A percentile compares a stretch with the other conserved stretches of the same genome.
Conservation (phyloP, 2,797 vertebrate genomes). For the Eulemur rubriventer region DNA sequence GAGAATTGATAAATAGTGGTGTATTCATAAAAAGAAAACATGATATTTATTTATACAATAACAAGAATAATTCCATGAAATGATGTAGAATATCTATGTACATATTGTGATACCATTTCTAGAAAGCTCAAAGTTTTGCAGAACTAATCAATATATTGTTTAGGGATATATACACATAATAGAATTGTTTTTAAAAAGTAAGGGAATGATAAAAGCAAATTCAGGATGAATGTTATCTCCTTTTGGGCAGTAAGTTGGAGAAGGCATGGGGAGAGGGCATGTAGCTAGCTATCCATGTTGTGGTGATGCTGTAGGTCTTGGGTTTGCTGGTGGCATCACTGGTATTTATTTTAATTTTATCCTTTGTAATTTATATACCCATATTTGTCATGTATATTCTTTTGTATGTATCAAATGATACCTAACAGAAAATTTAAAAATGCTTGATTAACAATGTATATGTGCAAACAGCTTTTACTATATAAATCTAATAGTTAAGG, state of each 20-base stretch:
- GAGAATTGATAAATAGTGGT: background rate
- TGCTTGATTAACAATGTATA: background rate
- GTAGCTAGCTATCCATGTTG: background rate
- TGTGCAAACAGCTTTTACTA: background rate
- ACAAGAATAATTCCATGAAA: background rate
- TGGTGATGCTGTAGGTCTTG: accelerated
- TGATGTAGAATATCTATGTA: background rate
- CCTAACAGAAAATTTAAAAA: background rate
- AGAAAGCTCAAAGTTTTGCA: background rate
- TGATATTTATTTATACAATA: background rate
- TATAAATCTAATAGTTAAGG: background rate
- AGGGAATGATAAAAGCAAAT: background rate
- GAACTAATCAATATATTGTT: background rate
- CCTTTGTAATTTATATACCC: background rate
- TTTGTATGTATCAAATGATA: background rate
- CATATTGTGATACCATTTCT: background rate
- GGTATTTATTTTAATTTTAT: background rate
- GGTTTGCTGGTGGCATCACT: background rate
- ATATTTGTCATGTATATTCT: background rate
- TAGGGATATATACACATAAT: background rate
- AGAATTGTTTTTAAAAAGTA: background rate
- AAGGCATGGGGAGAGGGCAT: background rate
- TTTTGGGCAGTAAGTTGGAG: background rate
- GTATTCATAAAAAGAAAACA: background rate
- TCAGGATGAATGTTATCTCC: background rate